phyloP scores from a whole-genome alignment of 2,113 vertebrate genomes.

The Patagioenas fasciata region DNA sequence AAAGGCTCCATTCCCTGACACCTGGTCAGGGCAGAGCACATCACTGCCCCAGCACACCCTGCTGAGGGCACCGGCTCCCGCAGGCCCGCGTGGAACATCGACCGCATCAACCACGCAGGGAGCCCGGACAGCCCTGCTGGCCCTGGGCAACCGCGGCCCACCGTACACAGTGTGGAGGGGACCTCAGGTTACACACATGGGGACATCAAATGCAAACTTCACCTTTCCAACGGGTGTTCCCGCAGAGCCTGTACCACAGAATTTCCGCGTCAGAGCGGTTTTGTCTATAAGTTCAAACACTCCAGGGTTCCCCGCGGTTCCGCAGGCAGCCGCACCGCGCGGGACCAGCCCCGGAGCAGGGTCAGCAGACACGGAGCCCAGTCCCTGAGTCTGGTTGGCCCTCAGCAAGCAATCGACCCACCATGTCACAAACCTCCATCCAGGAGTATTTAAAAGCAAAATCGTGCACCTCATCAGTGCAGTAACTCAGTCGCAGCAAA shows the following conservation, averaged over 20 bases:
- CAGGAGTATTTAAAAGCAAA: not conserved
- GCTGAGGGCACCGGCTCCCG: not conserved
- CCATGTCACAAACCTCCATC: not conserved
- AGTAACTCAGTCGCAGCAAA: not conserved
- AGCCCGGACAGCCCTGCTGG: too few relatives aligned
- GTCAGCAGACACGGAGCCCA: not conserved
- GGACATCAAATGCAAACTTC: not conserved
- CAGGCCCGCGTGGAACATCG: not conserved
- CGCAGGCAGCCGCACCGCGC: not conserved
- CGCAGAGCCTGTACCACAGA: accelerated
- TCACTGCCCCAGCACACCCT: not conserved
- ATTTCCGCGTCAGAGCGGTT: not conserved
- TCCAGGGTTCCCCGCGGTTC: not conserved
- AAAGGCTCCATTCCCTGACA: not conserved
- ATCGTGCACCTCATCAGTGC: not conserved
- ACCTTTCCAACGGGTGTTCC: not conserved
- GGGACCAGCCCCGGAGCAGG: not conserved
- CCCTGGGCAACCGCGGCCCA: too few relatives aligned
- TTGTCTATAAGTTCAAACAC: not conserved
- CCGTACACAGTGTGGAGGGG: too few relatives aligned
- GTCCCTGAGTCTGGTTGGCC: not conserved
- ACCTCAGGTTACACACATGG: not conserved
- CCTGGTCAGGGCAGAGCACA: not conserved
- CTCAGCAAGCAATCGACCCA: not conserved
- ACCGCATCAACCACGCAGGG: not conserved